These are phyloP conservation scores for Balearica regulorum DNA, from an alignment of 2,797 vertebrate genomes.

Conservation along the genomic window DNA sequence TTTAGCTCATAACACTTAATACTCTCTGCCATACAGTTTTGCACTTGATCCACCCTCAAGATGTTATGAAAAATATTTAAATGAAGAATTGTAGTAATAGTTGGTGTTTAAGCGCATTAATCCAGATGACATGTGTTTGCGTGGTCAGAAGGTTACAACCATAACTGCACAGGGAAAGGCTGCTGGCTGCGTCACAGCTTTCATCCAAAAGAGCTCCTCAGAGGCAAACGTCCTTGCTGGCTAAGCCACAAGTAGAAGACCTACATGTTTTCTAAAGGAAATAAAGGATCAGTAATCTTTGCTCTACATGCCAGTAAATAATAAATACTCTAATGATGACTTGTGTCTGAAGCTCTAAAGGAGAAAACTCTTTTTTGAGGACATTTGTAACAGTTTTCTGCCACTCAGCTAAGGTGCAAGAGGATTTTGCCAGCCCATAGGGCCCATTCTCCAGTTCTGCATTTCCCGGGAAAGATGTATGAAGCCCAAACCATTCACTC, in stretches of 20 bases:
- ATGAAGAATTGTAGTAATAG: background rate
- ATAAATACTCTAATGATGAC: background rate
- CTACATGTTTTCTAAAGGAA: background rate
- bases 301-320: background rate
- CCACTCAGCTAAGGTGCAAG: background rate
- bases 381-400: background rate
- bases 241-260: background rate
- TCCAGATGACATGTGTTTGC: rapidly evolving
- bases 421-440: background rate
- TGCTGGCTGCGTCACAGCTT: background rate
- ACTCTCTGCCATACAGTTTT: background rate
- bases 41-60: background rate
- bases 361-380: background rate
- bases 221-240: background rate
- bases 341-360: background rate
- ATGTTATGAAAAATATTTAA: background rate
- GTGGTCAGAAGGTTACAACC: too few relatives aligned
- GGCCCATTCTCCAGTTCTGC: too few relatives aligned
- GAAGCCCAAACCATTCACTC: background rate
- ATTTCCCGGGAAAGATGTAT: background rate
- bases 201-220: background rate
- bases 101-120: background rate
- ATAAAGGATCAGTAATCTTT: rapidly evolving
- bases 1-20: background rate
- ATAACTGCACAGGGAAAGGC: background rate